Conservation (phyloP, 2,797 vertebrate species). For the Mycteria americana region DNA sequence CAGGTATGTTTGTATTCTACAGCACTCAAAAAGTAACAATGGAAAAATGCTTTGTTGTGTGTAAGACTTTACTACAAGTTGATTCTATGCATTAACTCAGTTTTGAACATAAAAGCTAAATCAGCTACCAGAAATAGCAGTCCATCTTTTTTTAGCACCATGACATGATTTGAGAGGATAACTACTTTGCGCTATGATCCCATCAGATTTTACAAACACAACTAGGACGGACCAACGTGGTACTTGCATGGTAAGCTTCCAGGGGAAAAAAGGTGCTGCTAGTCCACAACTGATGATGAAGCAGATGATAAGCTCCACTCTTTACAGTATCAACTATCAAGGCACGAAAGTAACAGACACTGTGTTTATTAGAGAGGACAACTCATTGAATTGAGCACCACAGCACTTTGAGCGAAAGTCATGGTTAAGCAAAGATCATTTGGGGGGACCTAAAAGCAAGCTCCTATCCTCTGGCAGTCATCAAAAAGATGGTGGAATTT, state of each 20-base stretch:
- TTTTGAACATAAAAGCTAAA: not conserved
- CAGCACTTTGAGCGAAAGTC: not conserved
- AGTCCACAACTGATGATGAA: not conserved
- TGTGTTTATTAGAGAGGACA: not conserved
- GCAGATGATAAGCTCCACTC: not conserved
- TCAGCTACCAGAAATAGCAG: not conserved
- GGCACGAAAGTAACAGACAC: not conserved
- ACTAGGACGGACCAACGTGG: not conserved
- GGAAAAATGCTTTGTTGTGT: constrained; percentile 31
- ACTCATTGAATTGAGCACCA: not conserved
- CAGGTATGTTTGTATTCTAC: constrained; percentile 36
- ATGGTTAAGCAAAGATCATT: not conserved
- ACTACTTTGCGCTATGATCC: not conserved
- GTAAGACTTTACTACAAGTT: not conserved
- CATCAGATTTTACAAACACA: not conserved
- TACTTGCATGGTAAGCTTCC: not conserved
- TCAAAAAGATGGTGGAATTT: not conserved
- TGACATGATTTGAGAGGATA: not conserved
- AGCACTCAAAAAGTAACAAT: not conserved
- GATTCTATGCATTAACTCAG: not conserved
- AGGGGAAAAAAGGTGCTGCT: not conserved
- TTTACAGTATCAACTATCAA: not conserved
- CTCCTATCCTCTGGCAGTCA: not conserved
- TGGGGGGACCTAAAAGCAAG: not conserved
- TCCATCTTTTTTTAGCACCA: not conserved